phyloP scores from a whole-genome alignment of 1,140 invertebrate species.

The Metopolophium dirhodum region DNA sequence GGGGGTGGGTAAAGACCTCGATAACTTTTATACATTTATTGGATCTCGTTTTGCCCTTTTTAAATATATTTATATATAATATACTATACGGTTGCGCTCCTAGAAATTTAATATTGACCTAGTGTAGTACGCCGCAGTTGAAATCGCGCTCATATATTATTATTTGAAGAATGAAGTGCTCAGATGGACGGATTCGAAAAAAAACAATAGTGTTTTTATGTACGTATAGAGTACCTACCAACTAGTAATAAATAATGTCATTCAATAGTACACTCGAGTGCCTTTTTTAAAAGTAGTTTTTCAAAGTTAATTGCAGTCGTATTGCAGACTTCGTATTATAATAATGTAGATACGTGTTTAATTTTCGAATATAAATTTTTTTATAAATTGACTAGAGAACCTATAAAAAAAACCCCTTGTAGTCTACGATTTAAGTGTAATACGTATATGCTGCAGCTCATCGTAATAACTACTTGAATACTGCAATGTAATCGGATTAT shows the following conservation, averaged over 20 bases:
- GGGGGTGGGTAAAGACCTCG: not conserved
- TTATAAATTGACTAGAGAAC: not conserved
- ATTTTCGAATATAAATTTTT: not conserved
- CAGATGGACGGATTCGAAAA: not conserved
- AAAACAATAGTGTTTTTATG: conserved; percentile 23
- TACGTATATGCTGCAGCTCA: not conserved
- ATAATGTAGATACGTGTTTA: not conserved
- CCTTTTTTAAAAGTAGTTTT: not conserved
- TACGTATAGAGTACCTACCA: not conserved
- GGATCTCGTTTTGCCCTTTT: conserved; percentile 38
- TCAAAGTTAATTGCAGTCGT: not conserved
- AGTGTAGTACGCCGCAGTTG: not conserved
- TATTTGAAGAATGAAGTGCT: conserved; percentile 1
- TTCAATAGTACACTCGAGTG: not conserved
- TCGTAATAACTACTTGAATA: not conserved
- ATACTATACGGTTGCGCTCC: not conserved
- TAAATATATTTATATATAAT: too few relatives aligned
- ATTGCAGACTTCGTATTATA: not conserved
- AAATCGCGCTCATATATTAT: not conserved
- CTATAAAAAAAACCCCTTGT: not conserved
- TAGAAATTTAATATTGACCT: conserved; percentile 44
- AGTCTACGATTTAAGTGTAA: not conserved
- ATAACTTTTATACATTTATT: conserved; percentile 48
- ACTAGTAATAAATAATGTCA: not conserved
- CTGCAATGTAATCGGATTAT: not conserved